A percentile compares a stretch with the other conserved stretches of the same genome.
Conservation (phyloP, 2,113 vertebrate genomes). For the Bettongia penicillata region DNA sequence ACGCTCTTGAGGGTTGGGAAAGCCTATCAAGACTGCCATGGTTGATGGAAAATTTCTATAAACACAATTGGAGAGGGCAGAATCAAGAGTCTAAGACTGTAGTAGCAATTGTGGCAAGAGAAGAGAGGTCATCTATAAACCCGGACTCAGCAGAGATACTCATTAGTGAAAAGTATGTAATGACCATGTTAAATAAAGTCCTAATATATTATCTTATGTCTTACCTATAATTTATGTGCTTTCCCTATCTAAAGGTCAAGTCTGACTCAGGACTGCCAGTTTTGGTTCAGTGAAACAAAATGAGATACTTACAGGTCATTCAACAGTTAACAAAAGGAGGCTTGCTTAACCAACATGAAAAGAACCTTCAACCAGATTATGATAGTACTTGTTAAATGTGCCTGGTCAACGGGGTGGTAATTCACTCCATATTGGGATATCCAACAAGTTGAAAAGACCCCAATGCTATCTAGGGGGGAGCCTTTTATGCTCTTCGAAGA, state of each 20-base stretch:
- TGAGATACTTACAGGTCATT: background rate
- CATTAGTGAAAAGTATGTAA: background rate
- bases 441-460: background rate
- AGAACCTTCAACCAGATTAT: background rate
- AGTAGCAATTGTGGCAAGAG: background rate
- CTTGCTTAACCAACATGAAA: background rate
- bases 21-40: background rate
- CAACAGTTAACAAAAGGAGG: background rate
- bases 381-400: background rate
- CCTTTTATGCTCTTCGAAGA: background rate
- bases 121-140: background rate
- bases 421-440: background rate
- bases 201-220: background rate
- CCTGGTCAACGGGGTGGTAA: background rate
- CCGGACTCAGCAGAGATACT: background rate
- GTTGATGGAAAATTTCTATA: background rate
- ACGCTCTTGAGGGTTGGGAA: background rate
- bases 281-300: background rate
- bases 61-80: rapidly evolving
- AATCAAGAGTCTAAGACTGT: background rate
- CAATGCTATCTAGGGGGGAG: no score
- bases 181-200: background rate
- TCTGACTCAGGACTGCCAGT: background rate
- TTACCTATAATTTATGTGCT: background rate
- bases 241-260: background rate